Base-by-base conservation (phyloP, 2,113 vertebrate genomes). In the Brachypodius melanocephalos region DNA sequence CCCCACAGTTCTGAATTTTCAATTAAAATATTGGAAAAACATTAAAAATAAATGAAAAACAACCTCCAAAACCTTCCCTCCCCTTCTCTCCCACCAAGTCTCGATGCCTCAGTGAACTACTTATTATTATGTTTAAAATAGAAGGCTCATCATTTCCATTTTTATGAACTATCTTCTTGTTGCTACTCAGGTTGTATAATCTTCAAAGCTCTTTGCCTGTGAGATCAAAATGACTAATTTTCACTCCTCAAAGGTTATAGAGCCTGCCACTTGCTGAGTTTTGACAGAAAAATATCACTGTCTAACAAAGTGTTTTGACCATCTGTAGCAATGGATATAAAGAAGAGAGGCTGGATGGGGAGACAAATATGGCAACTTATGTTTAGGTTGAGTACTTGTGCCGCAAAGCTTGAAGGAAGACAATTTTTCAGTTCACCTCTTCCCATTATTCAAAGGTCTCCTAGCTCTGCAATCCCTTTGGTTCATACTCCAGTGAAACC, bases 391-490 rank as follows among this genome's bases (percentile, higher is more conserved):
- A 83, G 61, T 34, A 81, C 46, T 85, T 69, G 51, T 54, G 10
- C 66, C 76, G 65, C 0, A 0, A 93, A 95, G 63, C 88, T 90
- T 95, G 84, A 95, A 94, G 52, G 87, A 96, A 95, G 96, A 62
- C 72, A 94, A 93, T 97, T 96, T 95, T 84, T 95, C 92, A 92
- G 80, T 95, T 95, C 90, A 92, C 46, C 22, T 95, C 63, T 90
- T 94, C 73, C 49, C 42, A 69, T 87, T 96, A 93, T 86, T 85
- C 61, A 92, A 93, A 78, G 36, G 77, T 86, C 63, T 94, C 20
- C 43, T 43, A 83, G 58, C 58, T 75, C 34, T 69, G 10, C 38
- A 89, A 54, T 89, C 34, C 79, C 48, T 76, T 76, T 80, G 28
- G 40, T 77, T 95, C 78, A 90, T 84, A 93, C 55, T 67, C 31